These are phyloP conservation scores for Lasioglossum morio DNA, from an alignment of 2,888 invertebrate species.

Conservation along the genomic window DNA sequence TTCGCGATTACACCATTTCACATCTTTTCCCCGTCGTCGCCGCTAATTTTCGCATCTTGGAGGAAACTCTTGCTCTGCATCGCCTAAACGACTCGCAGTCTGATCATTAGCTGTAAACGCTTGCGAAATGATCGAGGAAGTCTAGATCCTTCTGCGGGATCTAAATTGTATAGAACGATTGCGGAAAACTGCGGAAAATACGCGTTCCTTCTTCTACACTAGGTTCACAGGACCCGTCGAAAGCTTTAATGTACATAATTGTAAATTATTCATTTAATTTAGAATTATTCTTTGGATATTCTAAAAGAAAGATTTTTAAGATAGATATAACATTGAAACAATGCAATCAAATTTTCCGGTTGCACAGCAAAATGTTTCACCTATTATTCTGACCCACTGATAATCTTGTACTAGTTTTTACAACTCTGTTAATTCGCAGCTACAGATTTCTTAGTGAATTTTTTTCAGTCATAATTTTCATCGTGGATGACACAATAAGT, in stretches of 20 bases:
- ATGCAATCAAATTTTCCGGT: no score
- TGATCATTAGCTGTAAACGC: neutral
- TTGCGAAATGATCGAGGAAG: neutral
- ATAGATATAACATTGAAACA: no score
- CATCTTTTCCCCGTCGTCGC: neutral
- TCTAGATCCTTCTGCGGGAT: neutral
- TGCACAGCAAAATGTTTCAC: no score
- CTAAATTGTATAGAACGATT: neutral
- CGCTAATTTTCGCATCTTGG: neutral
- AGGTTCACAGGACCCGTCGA: neutral
- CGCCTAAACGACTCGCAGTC: neutral
- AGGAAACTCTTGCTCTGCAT: neutral
- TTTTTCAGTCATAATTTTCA: neutral
- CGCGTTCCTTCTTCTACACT: neutral
- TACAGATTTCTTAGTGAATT: neutral
- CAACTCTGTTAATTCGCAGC: neutral
- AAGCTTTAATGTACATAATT: neutral
- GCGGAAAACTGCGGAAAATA: neutral
- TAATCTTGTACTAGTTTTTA: neutral
- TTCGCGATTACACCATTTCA: neutral
- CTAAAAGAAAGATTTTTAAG: no score
- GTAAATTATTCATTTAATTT: no score
- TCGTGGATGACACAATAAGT: neutral
- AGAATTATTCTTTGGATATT: no score
- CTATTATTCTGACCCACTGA: neutral